Evolutionary conservation across 2,113 vertebrate species (phyloP), one percentile per base, ranked within the genome.

Genomic region (Rafetus swinhoei): DNA sequence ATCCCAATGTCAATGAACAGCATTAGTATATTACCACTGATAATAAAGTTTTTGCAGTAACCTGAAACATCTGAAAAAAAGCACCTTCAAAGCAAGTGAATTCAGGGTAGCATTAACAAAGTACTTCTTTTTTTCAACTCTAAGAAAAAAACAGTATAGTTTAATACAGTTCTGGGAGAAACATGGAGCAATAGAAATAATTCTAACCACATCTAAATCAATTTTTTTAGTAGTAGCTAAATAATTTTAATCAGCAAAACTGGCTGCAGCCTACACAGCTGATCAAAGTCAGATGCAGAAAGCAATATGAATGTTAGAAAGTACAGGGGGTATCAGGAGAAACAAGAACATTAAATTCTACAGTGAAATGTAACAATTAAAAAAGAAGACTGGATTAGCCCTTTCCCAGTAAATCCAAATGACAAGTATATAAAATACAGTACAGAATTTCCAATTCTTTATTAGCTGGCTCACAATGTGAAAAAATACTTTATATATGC

Each of bases 1-100:
- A 90, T 79, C 59, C 90, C 65, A 94, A 74, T 93, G 95, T 95
- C 96, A 97, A 87, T 72, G 79, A 89, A 88, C 9, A 96, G 91
- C 82, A 97, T 96, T 97, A 96, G 93, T 96, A n/a, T 89, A 94
- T 97, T 97, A 96, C 93, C 95, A 95, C 39, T 89, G 94, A 97
- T 97, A 96, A 96, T 94, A 90, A 95, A 95, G 88, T 97, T 96
- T 90, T 97, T 94, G 96, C 89, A 92, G 89, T 97, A 97, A 98
- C 96, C 95, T 97, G 96, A 98, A 96, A 95, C 95, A 97, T 96
- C 88, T 97, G 91, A 72, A 96, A 97, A 92, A 96, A 96, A 92
- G 93, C 86, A 80, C 85, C 91, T 95, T 91, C 90, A 94, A 97
- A 96, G 94, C 59, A 83, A 86, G 0, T 59, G 77, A 96, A 39